Conservation (phyloP, 1,140 invertebrate species). For the Polypedilum vanderplanki region DNA sequence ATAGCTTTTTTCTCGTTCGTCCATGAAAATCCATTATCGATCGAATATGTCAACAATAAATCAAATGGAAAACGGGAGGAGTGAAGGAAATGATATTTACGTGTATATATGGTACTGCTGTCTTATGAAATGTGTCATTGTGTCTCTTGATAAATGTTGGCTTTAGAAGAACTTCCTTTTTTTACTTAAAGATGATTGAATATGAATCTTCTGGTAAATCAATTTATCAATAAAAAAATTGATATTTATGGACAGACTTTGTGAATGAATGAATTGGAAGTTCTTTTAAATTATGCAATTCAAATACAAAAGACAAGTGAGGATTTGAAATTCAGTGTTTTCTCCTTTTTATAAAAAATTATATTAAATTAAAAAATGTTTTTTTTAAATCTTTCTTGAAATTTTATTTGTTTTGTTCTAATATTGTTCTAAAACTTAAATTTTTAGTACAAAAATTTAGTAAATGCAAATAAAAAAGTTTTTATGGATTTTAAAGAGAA, state of each 20-base stretch:
- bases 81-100: background rate
- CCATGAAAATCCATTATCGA: slow-evolving; percentile 17
- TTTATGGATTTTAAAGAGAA: too few relatives aligned
- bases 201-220: background rate
- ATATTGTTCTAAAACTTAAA: too few relatives aligned
- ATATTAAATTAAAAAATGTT: too few relatives aligned
- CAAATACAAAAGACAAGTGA: too few relatives aligned
- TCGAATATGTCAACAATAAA: slow-evolving; percentile 5
- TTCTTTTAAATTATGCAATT: background rate
- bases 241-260: background rate
- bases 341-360: too few relatives aligned
- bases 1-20: background rate
- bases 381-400: too few relatives aligned
- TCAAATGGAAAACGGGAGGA: background rate
- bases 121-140: background rate
- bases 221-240: background rate
- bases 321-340: too few relatives aligned
- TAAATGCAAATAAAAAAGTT: background rate
- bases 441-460: background rate
- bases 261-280: background rate
- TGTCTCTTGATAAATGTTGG: background rate
- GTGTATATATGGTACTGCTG: background rate
- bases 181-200: background rate
- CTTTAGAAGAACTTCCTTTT: background rate
- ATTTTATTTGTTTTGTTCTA: too few relatives aligned